Percentiles rank a stretch among this genome's conserved stretches.
Evolutionary conservation across 2,888 invertebrate genomes (phyloP).

Genomic region (Nesidiocoris tenuis): DNA sequence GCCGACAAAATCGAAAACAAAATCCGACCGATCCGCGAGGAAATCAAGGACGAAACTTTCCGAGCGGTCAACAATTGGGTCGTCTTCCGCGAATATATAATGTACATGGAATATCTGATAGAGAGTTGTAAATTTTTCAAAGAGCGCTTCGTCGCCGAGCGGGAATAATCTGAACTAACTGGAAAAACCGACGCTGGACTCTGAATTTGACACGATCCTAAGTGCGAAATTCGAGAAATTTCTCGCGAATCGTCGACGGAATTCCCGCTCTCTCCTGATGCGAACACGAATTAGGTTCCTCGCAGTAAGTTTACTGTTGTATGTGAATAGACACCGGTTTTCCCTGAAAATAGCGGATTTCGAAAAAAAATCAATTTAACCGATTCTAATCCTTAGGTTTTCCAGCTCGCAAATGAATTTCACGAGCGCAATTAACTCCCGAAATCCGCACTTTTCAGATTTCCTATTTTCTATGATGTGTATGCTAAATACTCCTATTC

Average conservation of each 20-base stretch:
- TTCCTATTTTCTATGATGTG: background rate
- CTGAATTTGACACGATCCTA: no score
- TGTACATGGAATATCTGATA: conserved; percentile 61
- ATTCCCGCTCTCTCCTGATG: no score
- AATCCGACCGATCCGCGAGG: conserved; percentile 54
- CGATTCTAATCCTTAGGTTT: background rate
- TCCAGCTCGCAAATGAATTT: background rate
- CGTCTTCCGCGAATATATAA: conserved; percentile 65
- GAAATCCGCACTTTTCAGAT: background rate
- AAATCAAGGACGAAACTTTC: conserved; percentile 55
- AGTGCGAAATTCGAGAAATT: no score
- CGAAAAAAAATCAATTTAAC: background rate
- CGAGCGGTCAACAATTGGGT: conserved; percentile 62
- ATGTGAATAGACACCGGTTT: background rate
- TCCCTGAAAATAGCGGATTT: background rate
- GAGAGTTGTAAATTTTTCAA: conserved; percentile 58
- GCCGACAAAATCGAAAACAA: conserved; percentile 56
- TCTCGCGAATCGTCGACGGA: no score
- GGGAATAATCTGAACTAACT: no score
- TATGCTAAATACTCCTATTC: background rate
- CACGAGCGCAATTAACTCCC: no score
- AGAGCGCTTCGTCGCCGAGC: background rate
- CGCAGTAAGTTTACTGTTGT: background rate
- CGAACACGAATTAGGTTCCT: background rate
- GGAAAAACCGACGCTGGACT: no score